Evolutionary conservation across 2,888 invertebrate genomes (phyloP).

Genomic region (Piscicola geometra): DNA sequence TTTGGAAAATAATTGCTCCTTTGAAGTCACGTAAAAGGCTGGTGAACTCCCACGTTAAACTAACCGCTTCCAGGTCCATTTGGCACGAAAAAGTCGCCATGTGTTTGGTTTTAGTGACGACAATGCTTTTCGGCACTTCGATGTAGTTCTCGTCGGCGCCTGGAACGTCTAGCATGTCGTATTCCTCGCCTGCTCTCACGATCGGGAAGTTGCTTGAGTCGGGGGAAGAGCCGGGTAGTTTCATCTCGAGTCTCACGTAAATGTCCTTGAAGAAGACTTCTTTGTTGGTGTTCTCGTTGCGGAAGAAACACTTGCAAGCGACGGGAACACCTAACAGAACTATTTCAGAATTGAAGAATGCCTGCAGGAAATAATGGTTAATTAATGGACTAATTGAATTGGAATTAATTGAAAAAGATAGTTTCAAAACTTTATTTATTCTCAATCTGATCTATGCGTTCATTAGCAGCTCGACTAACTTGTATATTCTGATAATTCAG

Average conservation of each 20-base stretch:
- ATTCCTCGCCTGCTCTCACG: neutral
- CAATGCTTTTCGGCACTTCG: constrained; percentile 7
- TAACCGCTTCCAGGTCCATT: constrained; percentile 11
- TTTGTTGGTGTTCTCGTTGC: neutral
- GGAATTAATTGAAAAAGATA: neutral
- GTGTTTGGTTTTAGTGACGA: neutral
- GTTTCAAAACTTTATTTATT: neutral
- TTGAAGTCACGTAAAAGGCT: neutral
- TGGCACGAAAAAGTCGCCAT: constrained; percentile 1
- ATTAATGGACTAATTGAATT: no score
- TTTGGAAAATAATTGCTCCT: constrained; percentile 21
- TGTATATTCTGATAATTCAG: neutral
- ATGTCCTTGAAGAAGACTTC: neutral
- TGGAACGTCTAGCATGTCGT: neutral
- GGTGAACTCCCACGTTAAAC: constrained; percentile 17
- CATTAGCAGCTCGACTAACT: no score
- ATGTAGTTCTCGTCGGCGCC: no score
- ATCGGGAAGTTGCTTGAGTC: neutral
- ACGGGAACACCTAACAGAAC: neutral
- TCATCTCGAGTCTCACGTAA: neutral
- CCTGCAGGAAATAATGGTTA: no score
- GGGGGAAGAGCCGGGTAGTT: neutral
- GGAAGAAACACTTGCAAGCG: neutral
- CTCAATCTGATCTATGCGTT: no score
- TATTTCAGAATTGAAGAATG: neutral